Percentiles rank a stretch among this genome's conserved stretches.
phyloP scores from a whole-genome alignment of 2,113 vertebrate genomes.

The Dicerorhinus sumatrensis region DNA sequence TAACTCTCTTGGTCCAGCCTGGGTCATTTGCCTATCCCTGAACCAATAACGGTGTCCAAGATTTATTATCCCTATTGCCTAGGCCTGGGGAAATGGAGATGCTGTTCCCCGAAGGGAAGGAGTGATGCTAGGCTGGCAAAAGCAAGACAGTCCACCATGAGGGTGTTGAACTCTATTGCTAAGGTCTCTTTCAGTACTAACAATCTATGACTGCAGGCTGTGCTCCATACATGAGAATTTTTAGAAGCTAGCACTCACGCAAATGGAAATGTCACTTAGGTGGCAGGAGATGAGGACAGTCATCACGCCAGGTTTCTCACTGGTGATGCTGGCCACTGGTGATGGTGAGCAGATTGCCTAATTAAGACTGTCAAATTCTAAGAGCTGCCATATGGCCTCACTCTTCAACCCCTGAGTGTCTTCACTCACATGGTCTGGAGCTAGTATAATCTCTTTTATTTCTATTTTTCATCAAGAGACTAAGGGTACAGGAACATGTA shows the following conservation, averaged over 20 bases:
- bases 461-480: slow-evolving; percentile 64
- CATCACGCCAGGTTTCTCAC: slow-evolving; percentile 27
- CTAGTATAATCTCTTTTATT: slow-evolving; percentile 59
- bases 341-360: slow-evolving; percentile 71
- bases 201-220: background rate
- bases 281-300: slow-evolving; percentile 24
- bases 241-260: background rate
- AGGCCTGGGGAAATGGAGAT: background rate
- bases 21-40: rapidly evolving
- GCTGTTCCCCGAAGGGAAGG: background rate
- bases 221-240: background rate
- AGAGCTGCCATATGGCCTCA: slow-evolving; percentile 67
- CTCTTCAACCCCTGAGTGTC: slow-evolving; percentile 70
- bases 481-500: slow-evolving; percentile 49
- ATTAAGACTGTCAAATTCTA: slow-evolving; percentile 64
- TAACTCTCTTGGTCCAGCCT: background rate
- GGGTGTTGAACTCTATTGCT: rapidly evolving
- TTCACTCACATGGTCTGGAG: slow-evolving; percentile 13
- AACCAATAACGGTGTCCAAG: background rate
- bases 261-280: background rate
- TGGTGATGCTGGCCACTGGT: slow-evolving; percentile 18
- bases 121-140: background rate
- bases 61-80: background rate
- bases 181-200: background rate
- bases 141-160: background rate